These are phyloP conservation scores for Deroplatys truncata DNA, from an alignment of 2,888 invertebrate species.

Conservation along the genomic window DNA sequence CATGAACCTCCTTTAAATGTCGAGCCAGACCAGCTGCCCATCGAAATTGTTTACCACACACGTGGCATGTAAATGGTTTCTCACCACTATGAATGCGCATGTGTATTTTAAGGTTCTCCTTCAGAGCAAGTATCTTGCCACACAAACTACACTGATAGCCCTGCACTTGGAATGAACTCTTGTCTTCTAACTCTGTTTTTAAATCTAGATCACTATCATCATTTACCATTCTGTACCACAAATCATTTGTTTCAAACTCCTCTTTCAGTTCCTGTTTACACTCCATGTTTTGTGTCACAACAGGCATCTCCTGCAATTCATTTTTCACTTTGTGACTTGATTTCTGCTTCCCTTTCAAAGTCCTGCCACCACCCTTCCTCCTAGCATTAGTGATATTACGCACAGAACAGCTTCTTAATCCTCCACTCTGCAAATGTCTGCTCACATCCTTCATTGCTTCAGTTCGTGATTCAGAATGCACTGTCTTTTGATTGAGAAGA, in stretches of 20 bases:
- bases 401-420: not conserved
- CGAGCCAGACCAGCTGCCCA: constrained; percentile 56
- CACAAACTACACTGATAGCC: constrained; percentile 14
- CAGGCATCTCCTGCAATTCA: not conserved
- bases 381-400: not conserved
- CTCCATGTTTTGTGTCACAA: not conserved
- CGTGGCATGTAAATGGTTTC: constrained; percentile 60
- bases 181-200: not conserved
- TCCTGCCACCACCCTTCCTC: not conserved
- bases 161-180: not conserved
- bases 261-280: not conserved
- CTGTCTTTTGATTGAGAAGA: not conserved
- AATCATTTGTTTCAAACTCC: not conserved
- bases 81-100: constrained; percentile 52
- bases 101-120: constrained; percentile 40
- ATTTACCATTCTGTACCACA: constrained; percentile 7
- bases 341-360: not conserved
- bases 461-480: not conserved
- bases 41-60: constrained; percentile 63
- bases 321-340: not conserved
- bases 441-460: not conserved
- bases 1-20: constrained; percentile 51
- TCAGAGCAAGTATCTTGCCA: constrained; percentile 9
- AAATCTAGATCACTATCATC: constrained; percentile 5
- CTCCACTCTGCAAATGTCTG: not conserved